These are phyloP conservation scores for Orientallactaga bullata DNA, from an alignment of 2,113 vertebrate species.

Conservation along the genomic window DNA sequence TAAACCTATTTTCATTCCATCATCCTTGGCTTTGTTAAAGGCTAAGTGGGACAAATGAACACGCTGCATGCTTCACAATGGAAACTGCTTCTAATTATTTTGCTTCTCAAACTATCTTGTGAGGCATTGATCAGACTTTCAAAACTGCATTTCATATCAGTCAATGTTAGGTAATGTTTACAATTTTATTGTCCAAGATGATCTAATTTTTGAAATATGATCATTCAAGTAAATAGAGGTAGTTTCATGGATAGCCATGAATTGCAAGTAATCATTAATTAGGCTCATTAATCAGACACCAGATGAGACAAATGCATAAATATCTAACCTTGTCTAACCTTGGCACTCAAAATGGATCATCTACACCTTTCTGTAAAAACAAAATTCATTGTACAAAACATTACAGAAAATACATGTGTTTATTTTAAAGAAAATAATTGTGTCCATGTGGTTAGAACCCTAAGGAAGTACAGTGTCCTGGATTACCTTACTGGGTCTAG, in stretches of 20 bases:
- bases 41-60: slow-evolving; percentile 64
- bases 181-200: slow-evolving; percentile 27
- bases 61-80: slow-evolving; percentile 21
- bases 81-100: slow-evolving; percentile 71
- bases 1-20: slow-evolving; percentile 56
- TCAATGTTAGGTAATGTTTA: slow-evolving; percentile 46
- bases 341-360: background rate
- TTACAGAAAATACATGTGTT: background rate
- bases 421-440: background rate
- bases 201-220: slow-evolving; percentile 43
- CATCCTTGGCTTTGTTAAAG: slow-evolving; percentile 60
- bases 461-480: fast-evolving
- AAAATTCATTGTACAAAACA: background rate
- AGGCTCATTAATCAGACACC: slow-evolving; percentile 28
- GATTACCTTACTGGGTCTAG: too few relatives aligned
- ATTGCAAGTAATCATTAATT: background rate
- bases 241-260: slow-evolving; percentile 4
- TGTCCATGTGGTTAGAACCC: background rate
- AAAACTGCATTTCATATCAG: slow-evolving; percentile 41
- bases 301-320: background rate
- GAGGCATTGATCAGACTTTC: slow-evolving; percentile 55
- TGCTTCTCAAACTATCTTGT: slow-evolving; percentile 43
- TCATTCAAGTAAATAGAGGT: slow-evolving; percentile 33
- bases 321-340: background rate
- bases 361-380: background rate